Base-by-base conservation (phyloP, 2,888 invertebrate species). In the Tetranychus truncatus region DNA sequence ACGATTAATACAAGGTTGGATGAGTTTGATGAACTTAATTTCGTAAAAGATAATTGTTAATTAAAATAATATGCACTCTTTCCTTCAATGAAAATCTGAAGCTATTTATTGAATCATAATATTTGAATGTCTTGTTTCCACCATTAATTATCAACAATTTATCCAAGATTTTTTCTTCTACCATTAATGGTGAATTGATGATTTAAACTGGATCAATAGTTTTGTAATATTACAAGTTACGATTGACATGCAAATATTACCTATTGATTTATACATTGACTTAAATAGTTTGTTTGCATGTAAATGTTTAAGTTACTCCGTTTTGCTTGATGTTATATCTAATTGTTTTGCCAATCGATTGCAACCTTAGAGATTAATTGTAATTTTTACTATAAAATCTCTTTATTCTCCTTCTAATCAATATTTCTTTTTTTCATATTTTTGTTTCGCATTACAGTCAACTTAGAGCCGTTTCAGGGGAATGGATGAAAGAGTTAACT, bases 401-500 rank as follows among this genome's bases (percentile, higher is more conserved):
- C 34, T 34, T 34, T 34, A 3, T 34, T 34, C 34, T 34, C 34
- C 34, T 34, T 34, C 34, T 34, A 34, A 55, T 55, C 55, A 55
- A 55, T 9, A 55, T 15, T 9, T 15, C 15, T 46, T 15, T 55
- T 3, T 15, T 24, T 15, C 55, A 9, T n/a, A 55, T 55, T 55
- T 11, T 15, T 55, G 55, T 55, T 55, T 55, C 55, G 7, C 6
- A 55, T 55, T 55, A 11, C 66, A 66, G 74, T 15, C 74, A 66
- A 66, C 24, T 66, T 65, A 74, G 66, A 74, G 66, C 44, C 11
- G 34, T 66, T 34, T 65, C 66, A 21, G 74, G 66, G 4, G 73
- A 73, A 65, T 73, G 73, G 73, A 73, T 73, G 73, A 46, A 65
- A 55, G 73, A 73, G 21, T 73, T 73, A 18, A 73, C 24, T 55